Conservation (phyloP, 2,797 vertebrate species). For the Tarsius wallacei region DNA sequence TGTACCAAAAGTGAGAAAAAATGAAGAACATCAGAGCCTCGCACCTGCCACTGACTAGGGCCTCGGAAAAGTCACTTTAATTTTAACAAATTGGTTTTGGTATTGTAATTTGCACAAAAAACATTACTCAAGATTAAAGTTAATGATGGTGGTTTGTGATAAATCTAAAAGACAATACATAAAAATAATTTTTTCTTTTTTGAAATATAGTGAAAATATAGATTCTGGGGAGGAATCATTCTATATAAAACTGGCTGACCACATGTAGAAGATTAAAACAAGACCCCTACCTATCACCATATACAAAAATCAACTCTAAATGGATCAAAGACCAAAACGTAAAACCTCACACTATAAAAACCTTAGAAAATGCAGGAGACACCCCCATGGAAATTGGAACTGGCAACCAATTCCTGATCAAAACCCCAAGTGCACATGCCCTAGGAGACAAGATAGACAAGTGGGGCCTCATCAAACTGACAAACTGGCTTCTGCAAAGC, state of each 20-base stretch:
- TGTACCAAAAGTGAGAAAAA: not conserved
- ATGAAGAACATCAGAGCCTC: not conserved
- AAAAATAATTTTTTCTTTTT: not conserved
- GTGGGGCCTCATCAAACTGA: too few species aligned
- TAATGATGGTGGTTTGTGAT: not conserved
- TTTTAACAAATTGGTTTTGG: constrained; percentile 29
- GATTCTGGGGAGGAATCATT: not conserved
- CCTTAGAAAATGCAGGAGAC: too few species aligned
- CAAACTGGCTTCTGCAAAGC: too few species aligned
- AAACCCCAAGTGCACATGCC: too few species aligned
- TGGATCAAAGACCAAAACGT: too few species aligned
- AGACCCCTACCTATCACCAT: too few species aligned
- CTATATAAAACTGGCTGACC: not conserved
- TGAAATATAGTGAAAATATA: not conserved
- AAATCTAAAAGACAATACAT: not conserved
- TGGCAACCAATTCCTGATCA: too few species aligned
- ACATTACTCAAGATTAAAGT: not conserved
- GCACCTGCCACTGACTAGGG: not conserved
- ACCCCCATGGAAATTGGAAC: too few species aligned
- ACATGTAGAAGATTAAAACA: too few species aligned
- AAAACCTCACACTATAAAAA: too few species aligned
- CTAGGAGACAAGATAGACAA: too few species aligned
- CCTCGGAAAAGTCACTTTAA: not conserved
- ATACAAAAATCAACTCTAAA: too few species aligned
- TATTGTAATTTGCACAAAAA: not conserved